Evolutionary conservation across 2,888 invertebrate species (phyloP).

Genomic region (Ceriagrion tenellum): DNA sequence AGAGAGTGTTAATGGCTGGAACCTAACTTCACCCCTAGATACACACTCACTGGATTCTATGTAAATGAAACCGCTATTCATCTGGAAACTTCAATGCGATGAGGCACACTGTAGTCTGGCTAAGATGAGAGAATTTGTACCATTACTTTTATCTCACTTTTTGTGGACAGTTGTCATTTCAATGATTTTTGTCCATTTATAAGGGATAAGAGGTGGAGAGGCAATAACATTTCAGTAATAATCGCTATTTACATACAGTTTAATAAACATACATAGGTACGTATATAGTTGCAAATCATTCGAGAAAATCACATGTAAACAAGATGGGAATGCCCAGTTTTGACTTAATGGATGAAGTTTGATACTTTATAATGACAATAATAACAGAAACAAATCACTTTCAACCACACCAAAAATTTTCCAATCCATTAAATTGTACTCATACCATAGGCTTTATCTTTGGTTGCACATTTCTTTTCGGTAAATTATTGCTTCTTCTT

Average conservation of each 20-base stretch:
- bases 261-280: constrained; percentile 32
- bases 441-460: neutral
- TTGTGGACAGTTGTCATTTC: too few species aligned
- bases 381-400: constrained; percentile 10
- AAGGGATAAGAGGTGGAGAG: neutral
- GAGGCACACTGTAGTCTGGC: too few species aligned
- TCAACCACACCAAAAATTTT: neutral
- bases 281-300: constrained; percentile 36
- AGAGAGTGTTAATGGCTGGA: too few species aligned
- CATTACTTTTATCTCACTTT: too few species aligned
- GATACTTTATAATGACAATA: neutral
- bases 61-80: too few species aligned
- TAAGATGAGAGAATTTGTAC: too few species aligned
- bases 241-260: constrained; percentile 20
- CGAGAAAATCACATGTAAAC: constrained; percentile 4
- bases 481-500: constrained; percentile 32
- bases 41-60: too few species aligned
- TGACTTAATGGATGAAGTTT: neutral
- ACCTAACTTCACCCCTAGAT: too few species aligned
- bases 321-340: constrained; percentile 22
- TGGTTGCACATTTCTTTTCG: neutral
- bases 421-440: neutral
- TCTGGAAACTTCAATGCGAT: too few species aligned
- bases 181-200: neutral
- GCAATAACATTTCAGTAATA: neutral